Conservation (phyloP, 2,888 invertebrate genomes). For the Embidobia sp. region DNA sequence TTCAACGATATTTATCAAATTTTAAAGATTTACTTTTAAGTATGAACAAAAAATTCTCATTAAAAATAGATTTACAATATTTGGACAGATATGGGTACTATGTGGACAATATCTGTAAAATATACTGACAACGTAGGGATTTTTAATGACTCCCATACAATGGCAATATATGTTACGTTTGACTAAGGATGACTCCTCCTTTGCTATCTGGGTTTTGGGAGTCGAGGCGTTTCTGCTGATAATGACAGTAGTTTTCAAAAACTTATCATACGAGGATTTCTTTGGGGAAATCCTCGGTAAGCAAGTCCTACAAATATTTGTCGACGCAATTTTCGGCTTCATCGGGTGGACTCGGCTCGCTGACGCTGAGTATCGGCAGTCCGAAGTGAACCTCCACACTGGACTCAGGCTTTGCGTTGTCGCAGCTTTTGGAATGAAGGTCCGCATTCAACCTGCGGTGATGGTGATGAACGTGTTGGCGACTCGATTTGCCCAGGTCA, state of each 20-base stretch:
- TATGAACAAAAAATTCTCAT: too few relatives aligned
- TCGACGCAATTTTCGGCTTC: slow-evolving; percentile 84
- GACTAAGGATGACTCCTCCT: too few relatives aligned
- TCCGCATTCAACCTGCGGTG: slow-evolving; percentile 80
- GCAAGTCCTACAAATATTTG: slow-evolving; percentile 84
- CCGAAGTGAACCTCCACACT: slow-evolving; percentile 84
- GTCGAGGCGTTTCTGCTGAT: too few relatives aligned
- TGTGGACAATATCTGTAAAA: too few relatives aligned
- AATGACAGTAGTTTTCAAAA: neutral
- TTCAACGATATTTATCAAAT: too few relatives aligned
- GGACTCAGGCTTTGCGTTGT: slow-evolving; percentile 75
- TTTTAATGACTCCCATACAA: too few relatives aligned
- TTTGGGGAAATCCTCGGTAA: slow-evolving; percentile 79
- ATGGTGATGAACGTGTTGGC: slow-evolving; percentile 77
- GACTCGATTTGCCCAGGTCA: slow-evolving; percentile 71
- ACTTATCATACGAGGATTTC: slow-evolving; percentile 78
- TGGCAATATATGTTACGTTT: too few relatives aligned
- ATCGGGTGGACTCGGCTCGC: slow-evolving; percentile 90
- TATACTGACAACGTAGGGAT: too few relatives aligned
- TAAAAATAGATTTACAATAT: too few relatives aligned
- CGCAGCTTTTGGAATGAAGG: slow-evolving; percentile 83
- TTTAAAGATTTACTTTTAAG: too few relatives aligned
- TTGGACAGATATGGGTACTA: too few relatives aligned
- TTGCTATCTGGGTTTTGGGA: neutral
- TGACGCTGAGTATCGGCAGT: slow-evolving; percentile 89